phyloP scores from a whole-genome alignment of 2,797 vertebrate species.

The Euphonia xanthogaster region DNA sequence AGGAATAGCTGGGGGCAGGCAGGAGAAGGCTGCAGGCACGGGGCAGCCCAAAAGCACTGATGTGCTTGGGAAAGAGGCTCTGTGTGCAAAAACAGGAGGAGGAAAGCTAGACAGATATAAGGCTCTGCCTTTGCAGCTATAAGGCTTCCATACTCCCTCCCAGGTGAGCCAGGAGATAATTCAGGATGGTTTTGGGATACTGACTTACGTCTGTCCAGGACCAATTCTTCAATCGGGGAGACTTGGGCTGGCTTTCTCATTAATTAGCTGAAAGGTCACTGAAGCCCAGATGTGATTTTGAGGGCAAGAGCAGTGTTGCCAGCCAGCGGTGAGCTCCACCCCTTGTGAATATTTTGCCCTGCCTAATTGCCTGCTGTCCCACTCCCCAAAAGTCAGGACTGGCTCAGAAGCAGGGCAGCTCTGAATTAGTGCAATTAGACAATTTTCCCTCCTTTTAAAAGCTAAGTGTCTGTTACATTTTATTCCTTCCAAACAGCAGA shows the following conservation, averaged over 20 bases:
- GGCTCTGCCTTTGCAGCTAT: neutral
- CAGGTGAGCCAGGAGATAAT: neutral
- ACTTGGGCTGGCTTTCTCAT: neutral
- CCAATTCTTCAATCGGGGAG: neutral
- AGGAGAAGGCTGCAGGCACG: rapidly evolving
- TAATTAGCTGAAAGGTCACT: neutral
- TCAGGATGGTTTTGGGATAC: neutral
- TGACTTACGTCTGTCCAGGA: neutral
- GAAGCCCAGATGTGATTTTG: neutral
- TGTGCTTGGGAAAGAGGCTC: neutral
- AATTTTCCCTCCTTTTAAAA: neutral
- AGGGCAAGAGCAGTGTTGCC: neutral
- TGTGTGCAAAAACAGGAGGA: neutral
- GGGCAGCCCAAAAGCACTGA: neutral
- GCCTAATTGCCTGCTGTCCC: neutral
- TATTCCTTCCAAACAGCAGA: neutral
- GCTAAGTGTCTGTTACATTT: neutral
- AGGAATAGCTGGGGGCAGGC: neutral
- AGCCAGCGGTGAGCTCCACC: neutral
- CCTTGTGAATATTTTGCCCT: neutral
- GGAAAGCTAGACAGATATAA: neutral
- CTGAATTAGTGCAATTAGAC: neutral
- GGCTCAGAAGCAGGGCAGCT: neutral
- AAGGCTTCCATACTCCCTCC: neutral
- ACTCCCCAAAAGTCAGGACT: neutral